A percentile compares a stretch with the other conserved stretches of the same genome.
Evolutionary conservation across 2,113 vertebrate genomes (phyloP).

Genomic region (Ptyas mucosa): DNA sequence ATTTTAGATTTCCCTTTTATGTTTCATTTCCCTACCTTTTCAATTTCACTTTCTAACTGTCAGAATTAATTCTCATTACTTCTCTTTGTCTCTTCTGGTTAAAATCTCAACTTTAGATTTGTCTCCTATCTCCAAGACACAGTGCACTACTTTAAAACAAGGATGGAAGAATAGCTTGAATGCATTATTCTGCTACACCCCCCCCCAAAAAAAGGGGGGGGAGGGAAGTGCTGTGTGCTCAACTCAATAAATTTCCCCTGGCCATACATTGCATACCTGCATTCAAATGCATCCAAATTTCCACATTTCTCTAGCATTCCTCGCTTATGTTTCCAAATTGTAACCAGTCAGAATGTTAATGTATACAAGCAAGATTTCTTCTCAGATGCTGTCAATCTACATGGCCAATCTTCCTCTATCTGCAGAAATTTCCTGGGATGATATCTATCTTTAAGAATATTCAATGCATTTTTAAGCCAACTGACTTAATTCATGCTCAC

Average conservation of each 20-base stretch:
- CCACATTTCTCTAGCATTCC: neutral
- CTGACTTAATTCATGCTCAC: neutral
- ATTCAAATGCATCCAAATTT: neutral
- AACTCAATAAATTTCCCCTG: neutral
- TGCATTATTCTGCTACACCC: neutral
- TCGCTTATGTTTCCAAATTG: neutral
- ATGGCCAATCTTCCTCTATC: neutral
- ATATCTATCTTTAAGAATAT: neutral
- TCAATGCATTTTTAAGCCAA: neutral
- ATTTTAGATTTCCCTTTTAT: constrained; percentile 55
- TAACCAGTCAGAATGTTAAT: neutral
- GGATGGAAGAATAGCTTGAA: neutral
- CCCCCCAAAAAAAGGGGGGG: neutral
- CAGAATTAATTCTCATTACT: constrained; percentile 59
- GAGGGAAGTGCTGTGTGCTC: neutral
- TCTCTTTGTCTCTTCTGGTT: constrained; percentile 53
- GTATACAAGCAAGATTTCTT: neutral
- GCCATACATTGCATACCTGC: neutral
- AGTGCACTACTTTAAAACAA: constrained; percentile 32
- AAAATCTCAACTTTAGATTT: constrained; percentile 57
- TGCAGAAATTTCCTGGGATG: neutral
- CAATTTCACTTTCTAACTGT: constrained; percentile 52
- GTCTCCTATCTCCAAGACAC: constrained; percentile 24
- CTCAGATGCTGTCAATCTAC: neutral
- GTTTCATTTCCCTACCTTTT: constrained; percentile 58